phyloP scores from a whole-genome alignment of 2,113 vertebrate genomes.

The Rattus norvegicus region DNA sequence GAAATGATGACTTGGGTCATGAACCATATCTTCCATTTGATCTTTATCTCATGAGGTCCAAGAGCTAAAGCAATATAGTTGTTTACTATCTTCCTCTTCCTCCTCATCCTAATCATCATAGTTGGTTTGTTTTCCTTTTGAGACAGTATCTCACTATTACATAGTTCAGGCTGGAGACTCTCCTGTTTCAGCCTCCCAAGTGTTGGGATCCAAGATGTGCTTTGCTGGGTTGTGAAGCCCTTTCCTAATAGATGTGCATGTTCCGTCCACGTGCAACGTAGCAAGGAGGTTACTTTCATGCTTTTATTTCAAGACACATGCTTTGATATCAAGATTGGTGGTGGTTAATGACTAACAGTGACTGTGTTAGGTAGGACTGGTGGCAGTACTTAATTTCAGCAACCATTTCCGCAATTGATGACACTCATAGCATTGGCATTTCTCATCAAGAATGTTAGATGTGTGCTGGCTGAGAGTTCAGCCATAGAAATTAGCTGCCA shows the following conservation, averaged over 20 bases:
- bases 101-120: background rate
- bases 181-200: background rate
- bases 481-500: background rate
- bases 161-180: background rate
- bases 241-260: fast-evolving
- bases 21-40: background rate
- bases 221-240: background rate
- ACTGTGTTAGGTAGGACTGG: too few relatives aligned
- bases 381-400: background rate
- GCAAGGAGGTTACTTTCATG: background rate
- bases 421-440: background rate
- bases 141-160: background rate
- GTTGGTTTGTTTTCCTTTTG: background rate
- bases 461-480: background rate
- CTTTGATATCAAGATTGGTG: background rate
- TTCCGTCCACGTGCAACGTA: fast-evolving
- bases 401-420: background rate
- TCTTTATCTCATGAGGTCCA: too few relatives aligned
- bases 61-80: background rate
- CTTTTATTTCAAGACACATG: background rate
- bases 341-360: background rate
- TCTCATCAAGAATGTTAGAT: background rate
- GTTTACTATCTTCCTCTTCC: too few relatives aligned
- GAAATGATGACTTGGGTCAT: background rate
- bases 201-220: background rate